These are phyloP conservation scores for Euphonia xanthogaster DNA, from an alignment of 2,797 vertebrate species.

Conservation along the genomic window DNA sequence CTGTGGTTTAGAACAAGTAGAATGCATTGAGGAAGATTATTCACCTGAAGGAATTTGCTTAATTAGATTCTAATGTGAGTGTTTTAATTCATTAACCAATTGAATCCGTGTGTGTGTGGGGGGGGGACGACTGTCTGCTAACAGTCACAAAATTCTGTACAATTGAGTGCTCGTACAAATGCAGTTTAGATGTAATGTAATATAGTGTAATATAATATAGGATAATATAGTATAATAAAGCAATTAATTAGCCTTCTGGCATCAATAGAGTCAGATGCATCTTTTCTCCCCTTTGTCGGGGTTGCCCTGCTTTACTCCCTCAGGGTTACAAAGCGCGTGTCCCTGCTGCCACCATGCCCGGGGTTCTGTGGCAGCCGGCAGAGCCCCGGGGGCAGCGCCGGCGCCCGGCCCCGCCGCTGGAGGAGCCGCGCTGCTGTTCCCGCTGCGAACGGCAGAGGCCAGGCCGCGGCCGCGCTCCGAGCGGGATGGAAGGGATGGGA, in stretches of 20 bases:
- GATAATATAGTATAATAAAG: neutral
- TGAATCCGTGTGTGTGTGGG: neutral
- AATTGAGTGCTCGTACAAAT: too few species aligned
- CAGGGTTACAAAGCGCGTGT: neutral
- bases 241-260: neutral
- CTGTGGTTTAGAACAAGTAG: neutral
- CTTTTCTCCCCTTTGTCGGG: too few species aligned
- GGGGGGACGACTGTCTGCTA: neutral
- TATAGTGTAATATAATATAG: too few species aligned
- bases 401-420: neutral
- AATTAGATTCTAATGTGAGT: neutral
- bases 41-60: neutral
- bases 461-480: neutral
- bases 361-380: neutral
- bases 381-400: neutral
- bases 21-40: neutral
- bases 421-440: neutral
- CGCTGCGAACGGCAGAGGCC: constrained; percentile 50
- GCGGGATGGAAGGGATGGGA: neutral
- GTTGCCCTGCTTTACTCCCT: neutral
- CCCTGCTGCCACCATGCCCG: neutral
- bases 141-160: neutral
- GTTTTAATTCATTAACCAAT: neutral
- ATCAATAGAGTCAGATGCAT: neutral
- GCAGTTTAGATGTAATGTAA: too few species aligned